Base-by-base conservation (phyloP, 2,113 vertebrate genomes). In the Martes martes region DNA sequence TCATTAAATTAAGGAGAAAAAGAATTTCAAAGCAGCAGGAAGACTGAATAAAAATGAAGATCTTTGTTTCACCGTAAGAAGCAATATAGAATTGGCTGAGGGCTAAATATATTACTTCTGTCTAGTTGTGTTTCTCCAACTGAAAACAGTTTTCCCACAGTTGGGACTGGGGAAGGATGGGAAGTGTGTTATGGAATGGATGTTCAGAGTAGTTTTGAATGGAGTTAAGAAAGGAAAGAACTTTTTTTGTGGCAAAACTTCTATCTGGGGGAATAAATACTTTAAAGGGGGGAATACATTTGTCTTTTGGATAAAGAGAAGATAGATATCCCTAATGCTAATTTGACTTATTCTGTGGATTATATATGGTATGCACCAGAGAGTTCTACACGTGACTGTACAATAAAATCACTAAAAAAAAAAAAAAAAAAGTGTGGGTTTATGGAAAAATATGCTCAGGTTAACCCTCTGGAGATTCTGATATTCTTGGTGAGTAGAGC, bases 1-100 rank as follows among this genome's bases (percentile, higher is more conserved):
- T 79, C 69, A 63, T 55, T 83, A 87, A 89, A 50, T 73, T 63
- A 93, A 93, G 42, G 33, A 91, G 28, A 11, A 81, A 97, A 90
- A 11, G 1, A 50, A 79, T 93, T 63, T 73, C 5, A 36, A 47
- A 88, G 73, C 52, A 88, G 36, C 18, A 47, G 67, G 42, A 89
- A 81, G 80, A 42, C 6, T 24, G 47, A 42, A 61, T 52, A 69
- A 76, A 88, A 82, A 92, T 36, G 42, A 84, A 94, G 21, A 65
- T 78, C 63, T 92, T 88, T 59, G 81, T 36, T 83, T 93, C 86
- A 69, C 1, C 1, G 1, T 71, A 63, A 87, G 79, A 96, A 94
- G 36, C 42, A 91, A 7, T 74, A 67, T 1, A 65, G 45, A 83
- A 91, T 16, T 80, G 45, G 36, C 52, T 36, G 33, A 81, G n/a